phyloP scores from a whole-genome alignment of 2,113 vertebrate genomes.

The Eonycteris spelaea region DNA sequence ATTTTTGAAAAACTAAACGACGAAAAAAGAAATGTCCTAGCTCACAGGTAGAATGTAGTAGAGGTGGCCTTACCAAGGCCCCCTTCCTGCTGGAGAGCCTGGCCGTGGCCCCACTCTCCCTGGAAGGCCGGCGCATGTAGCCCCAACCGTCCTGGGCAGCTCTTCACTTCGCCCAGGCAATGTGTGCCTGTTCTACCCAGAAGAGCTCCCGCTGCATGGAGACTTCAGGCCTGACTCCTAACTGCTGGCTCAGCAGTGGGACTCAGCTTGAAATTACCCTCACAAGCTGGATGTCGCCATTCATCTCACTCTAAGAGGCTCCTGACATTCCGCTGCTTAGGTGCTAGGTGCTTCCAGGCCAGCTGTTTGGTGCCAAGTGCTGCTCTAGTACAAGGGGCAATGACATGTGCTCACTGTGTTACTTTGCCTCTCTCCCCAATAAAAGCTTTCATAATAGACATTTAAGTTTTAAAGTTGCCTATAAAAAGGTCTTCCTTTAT shows the following conservation, averaged over 20 bases:
- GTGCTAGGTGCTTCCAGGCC: neutral
- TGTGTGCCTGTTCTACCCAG: neutral
- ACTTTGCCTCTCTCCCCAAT: neutral
- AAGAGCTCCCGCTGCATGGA: neutral
- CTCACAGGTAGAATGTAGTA: neutral
- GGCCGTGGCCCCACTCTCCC: neutral
- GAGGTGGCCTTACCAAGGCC: neutral
- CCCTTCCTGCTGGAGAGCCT: neutral
- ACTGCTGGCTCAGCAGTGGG: neutral
- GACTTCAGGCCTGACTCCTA: neutral
- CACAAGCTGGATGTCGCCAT: neutral
- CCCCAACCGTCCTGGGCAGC: neutral
- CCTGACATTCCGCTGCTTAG: neutral
- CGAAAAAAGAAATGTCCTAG: neutral
- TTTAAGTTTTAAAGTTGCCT: neutral
- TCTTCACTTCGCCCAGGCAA: neutral
- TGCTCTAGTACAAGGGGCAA: neutral
- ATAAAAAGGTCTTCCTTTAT: neutral
- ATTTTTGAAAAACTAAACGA: neutral
- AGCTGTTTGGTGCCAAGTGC: neutral
- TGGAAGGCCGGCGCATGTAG: fast-evolving
- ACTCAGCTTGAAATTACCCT: fast-evolving
- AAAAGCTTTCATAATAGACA: neutral
- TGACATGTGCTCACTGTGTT: neutral
- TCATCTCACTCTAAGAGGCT: fast-evolving